These are phyloP conservation scores for Danio choprae DNA, from an alignment of 2,797 vertebrate species.

Conservation along the genomic window DNA sequence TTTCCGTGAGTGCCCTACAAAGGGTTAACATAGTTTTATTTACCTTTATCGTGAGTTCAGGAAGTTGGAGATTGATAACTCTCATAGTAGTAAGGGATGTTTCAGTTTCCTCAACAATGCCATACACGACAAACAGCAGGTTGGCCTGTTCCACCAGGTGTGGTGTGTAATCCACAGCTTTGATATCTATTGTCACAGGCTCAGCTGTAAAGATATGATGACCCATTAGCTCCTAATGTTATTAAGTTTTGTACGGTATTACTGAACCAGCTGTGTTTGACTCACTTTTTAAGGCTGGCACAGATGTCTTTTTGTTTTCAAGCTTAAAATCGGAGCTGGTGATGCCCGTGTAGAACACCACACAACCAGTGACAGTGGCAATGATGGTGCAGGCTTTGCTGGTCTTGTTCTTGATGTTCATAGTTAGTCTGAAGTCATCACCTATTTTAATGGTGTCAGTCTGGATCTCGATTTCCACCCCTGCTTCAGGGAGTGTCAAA, in stretches of 20 bases:
- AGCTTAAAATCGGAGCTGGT: constrained; percentile 73
- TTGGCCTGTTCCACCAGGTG: not conserved
- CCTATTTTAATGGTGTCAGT: constrained; percentile 70
- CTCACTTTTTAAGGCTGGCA: constrained; percentile 62
- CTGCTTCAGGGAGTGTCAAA: not conserved
- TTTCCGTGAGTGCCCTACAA: too few relatives aligned
- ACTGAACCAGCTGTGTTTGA: not conserved
- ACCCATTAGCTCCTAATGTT: too few relatives aligned
- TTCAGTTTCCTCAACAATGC: not conserved
- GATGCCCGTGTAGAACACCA: constrained; percentile 88
- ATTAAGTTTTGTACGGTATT: too few relatives aligned
- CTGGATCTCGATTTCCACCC: constrained; percentile 73
- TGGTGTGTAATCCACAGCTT: not conserved
- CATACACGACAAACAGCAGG: not conserved
- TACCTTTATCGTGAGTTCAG: not conserved
- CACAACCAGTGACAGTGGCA: constrained; percentile 71
- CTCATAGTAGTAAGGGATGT: not conserved
- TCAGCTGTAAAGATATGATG: not conserved
- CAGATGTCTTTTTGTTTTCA: constrained; percentile 34
- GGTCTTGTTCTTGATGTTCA: constrained; percentile 79
- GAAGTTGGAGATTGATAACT: not conserved
- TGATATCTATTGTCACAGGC: not conserved
- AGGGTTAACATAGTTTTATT: not conserved
- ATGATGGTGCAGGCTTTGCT: constrained; percentile 55
- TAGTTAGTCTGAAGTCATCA: constrained; percentile 76